Conservation (phyloP, 2,113 vertebrate species). For the Gadus macrocephalus region DNA sequence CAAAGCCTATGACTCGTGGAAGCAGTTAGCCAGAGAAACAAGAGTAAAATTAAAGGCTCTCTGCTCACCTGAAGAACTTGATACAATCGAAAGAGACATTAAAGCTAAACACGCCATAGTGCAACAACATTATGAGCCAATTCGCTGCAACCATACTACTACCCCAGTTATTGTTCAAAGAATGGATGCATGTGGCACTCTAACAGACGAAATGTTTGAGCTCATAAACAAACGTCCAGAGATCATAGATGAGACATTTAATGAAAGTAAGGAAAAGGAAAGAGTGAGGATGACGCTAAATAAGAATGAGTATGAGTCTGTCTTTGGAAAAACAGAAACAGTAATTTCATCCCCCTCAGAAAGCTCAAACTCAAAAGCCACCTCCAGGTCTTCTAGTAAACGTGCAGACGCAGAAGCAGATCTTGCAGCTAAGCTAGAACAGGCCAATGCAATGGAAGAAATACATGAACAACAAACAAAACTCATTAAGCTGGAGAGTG, state of each 20-base stretch:
- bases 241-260: slow-evolving; percentile 14
- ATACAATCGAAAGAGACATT: slow-evolving; percentile 13
- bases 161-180: slow-evolving; percentile 24
- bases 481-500: slow-evolving; percentile 20
- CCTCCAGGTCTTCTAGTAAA: slow-evolving; percentile 13
- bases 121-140: slow-evolving; percentile 16
- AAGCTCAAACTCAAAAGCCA: background rate
- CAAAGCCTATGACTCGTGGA: no score
- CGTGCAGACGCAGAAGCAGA: slow-evolving; percentile 24
- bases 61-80: slow-evolving; percentile 20
- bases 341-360: slow-evolving; percentile 20
- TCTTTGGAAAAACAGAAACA: slow-evolving; percentile 23
- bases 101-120: slow-evolving; percentile 13
- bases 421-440: slow-evolving; percentile 24
- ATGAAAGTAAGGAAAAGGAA: slow-evolving; percentile 28
- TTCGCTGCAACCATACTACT: slow-evolving; percentile 16
- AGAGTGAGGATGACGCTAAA: slow-evolving; percentile 23
- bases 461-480: slow-evolving; percentile 19
- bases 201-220: no score
- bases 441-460: slow-evolving; percentile 19
- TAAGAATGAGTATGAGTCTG: slow-evolving; percentile 27
- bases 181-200: slow-evolving; percentile 23
- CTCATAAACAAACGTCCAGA: background rate
- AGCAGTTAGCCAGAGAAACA: no score
- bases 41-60: slow-evolving; percentile 19